A percentile compares a stretch with the other conserved stretches of the same genome.
Conservation (phyloP, 2,888 invertebrate species). For the Netelia virgata region DNA sequence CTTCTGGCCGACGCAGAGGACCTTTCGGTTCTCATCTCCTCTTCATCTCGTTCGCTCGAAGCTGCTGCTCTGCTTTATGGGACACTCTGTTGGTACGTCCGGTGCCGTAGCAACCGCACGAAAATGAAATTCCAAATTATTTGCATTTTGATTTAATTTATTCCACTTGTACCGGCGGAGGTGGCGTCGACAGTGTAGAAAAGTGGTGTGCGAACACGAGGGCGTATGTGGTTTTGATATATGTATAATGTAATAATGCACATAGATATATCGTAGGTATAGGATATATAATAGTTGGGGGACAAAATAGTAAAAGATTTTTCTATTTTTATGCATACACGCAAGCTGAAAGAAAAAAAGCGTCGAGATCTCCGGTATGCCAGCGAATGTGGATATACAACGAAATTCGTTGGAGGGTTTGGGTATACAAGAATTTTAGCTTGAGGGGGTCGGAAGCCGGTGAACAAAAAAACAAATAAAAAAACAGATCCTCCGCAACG, state of each 20-base stretch:
- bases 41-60: conserved; percentile 25
- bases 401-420: conserved; percentile 19
- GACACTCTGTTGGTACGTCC: conserved; percentile 1
- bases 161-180: conserved; percentile 67
- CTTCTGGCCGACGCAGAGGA: conserved; percentile 28
- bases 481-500: not conserved
- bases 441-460: not conserved
- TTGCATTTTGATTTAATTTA: conserved; percentile 76
- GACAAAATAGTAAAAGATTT: conserved; percentile 19
- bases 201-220: conserved; percentile 8
- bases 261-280: conserved; percentile 7
- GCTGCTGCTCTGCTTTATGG: not conserved
- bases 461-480: not conserved
- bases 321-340: not conserved
- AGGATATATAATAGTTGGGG: not conserved
- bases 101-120: conserved; percentile 38
- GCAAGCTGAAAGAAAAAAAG: not conserved
- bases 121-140: conserved; percentile 70
- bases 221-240: conserved; percentile 2
- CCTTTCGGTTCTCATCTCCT: conserved; percentile 24
- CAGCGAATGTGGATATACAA: conserved; percentile 50
- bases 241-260: not conserved
- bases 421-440: conserved; percentile 28
- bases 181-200: not conserved
- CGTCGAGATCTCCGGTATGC: not conserved